A percentile compares a stretch with the other conserved stretches of the same genome.
Conservation (phyloP, 2,888 invertebrate species). For the Lasioglossum villosulum region DNA sequence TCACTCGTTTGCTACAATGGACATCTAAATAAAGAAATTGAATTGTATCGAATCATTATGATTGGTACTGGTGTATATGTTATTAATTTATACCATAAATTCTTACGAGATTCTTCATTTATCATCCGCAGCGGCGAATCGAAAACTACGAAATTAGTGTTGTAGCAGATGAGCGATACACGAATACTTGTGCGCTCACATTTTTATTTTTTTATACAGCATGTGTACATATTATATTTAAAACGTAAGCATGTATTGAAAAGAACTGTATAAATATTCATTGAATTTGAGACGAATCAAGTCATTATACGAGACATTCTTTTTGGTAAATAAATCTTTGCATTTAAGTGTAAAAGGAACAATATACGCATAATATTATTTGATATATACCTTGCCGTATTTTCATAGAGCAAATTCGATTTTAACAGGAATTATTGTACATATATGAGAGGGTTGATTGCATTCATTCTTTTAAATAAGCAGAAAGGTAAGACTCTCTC, state of each 20-base stretch:
- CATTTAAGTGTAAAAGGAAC: constrained; percentile 12
- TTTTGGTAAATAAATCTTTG: constrained; percentile 20
- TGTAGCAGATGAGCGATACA: not conserved
- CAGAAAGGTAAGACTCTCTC: constrained; percentile 78
- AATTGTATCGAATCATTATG: not conserved
- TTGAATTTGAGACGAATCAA: constrained; percentile 58
- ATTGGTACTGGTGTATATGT: not conserved
- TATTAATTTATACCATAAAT: not conserved
- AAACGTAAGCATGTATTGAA: constrained; percentile 61
- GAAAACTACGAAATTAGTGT: not conserved
- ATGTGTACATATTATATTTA: constrained; percentile 76
- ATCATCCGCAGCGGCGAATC: not conserved
- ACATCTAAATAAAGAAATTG: not conserved
- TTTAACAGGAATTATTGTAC: not conserved
- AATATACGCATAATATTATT: constrained; percentile 19
- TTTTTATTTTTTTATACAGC: constrained; percentile 79
- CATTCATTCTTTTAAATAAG: constrained; percentile 74
- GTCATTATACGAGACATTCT: constrained; percentile 36
- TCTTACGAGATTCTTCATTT: not conserved
- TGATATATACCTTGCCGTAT: not conserved
- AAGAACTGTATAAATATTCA: constrained; percentile 72
- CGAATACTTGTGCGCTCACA: not conserved
- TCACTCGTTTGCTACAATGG: constrained; percentile 1
- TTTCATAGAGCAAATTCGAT: constrained; percentile 6
- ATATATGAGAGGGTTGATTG: not conserved